Conservation (phyloP, 1,140 invertebrate species). For the Schlechtendalia chinensis region DNA sequence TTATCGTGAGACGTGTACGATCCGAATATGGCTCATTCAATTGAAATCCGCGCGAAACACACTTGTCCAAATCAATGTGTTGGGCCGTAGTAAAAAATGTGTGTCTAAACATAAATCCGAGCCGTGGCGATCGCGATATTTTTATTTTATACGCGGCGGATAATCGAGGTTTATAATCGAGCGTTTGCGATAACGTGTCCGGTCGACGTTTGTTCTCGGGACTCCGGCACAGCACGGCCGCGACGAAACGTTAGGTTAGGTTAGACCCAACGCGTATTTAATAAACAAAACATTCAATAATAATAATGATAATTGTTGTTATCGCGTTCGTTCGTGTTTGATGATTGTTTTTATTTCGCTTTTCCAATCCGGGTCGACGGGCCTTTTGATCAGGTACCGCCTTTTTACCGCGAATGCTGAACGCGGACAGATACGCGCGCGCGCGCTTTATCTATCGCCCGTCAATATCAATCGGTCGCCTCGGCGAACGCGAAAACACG, state of each 20-base stretch:
- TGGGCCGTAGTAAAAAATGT: no score
- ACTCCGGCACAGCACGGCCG: not conserved
- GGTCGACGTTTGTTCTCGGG: not conserved
- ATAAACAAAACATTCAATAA: not conserved
- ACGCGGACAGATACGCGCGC: not conserved
- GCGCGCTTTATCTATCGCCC: not conserved
- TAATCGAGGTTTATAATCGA: no score
- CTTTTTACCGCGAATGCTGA: not conserved
- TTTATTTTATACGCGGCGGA: no score
- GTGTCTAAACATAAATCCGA: no score
- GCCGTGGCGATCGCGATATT: no score
- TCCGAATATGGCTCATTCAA: no score
- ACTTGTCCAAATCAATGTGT: no score
- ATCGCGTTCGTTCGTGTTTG: not conserved
- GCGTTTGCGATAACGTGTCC: no score
- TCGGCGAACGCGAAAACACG: no score
- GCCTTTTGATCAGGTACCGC: conserved; percentile 20
- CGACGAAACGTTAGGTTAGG: no score
- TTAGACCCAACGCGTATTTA: not conserved
- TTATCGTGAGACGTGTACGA: no score
- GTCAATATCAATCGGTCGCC: not conserved
- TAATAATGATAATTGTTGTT: not conserved
- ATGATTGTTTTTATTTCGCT: not conserved
- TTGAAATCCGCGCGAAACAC: no score
- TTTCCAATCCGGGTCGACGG: not conserved